These are phyloP conservation scores for Alcis repandata DNA, from an alignment of 2,888 invertebrate species.

Conservation along the genomic window DNA sequence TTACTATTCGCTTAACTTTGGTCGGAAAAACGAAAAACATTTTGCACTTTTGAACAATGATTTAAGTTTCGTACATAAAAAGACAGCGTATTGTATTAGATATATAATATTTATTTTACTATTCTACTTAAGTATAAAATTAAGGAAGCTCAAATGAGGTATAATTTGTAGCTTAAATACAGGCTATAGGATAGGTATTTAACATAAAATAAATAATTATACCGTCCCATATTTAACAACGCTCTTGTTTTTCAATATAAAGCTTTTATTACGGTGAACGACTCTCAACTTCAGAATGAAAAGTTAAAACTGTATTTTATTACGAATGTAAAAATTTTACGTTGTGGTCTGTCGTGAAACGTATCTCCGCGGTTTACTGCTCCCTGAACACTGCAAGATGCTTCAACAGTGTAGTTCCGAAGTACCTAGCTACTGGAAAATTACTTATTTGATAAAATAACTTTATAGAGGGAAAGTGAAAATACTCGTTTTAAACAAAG, in stretches of 20 bases:
- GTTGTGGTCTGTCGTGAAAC: slow-evolving; percentile 53
- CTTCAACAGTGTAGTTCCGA: slow-evolving; percentile 32
- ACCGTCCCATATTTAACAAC: background rate
- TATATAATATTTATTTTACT: no score
- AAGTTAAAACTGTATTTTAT: slow-evolving; percentile 51
- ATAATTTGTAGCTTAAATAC: no score
- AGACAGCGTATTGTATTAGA: no score
- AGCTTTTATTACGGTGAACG: slow-evolving; percentile 28
- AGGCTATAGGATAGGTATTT: no score
- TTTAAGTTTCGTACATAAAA: no score
- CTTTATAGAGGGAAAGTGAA: background rate
- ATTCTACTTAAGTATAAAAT: no score
- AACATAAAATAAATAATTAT: no score
- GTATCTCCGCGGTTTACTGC: slow-evolving; percentile 54
- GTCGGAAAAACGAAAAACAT: no score
- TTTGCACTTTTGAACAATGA: background rate
- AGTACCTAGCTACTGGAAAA: slow-evolving; percentile 8
- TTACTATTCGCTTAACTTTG: background rate
- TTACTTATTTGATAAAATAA: slow-evolving; percentile 12
- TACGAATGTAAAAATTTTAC: slow-evolving; percentile 56
- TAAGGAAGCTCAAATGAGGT: no score
- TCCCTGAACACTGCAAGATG: slow-evolving; percentile 46
- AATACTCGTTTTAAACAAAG: background rate
- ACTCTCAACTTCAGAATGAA: slow-evolving; percentile 37
- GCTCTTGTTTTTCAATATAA: slow-evolving; percentile 8